Conservation (phyloP, 2,113 vertebrate species). For the Brienomyrus longianalis region DNA sequence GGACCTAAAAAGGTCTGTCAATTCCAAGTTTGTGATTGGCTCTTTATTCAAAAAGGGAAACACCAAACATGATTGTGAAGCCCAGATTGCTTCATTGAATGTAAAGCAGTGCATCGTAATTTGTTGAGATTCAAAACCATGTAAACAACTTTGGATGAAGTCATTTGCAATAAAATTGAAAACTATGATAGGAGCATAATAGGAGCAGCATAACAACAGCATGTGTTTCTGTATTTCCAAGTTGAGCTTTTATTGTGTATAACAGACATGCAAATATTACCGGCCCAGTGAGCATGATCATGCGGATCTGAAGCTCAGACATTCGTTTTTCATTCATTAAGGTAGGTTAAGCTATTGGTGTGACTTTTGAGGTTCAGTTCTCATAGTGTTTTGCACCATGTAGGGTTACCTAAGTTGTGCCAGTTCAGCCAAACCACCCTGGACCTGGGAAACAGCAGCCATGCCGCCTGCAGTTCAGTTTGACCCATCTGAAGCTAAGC, state of each 20-base stretch:
- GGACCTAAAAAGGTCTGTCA: background rate
- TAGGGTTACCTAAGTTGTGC: background rate
- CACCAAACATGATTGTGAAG: background rate
- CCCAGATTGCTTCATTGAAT: background rate
- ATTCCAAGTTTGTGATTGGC: background rate
- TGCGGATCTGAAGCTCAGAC: background rate
- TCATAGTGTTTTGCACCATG: background rate
- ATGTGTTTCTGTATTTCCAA: background rate
- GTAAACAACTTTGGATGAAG: background rate
- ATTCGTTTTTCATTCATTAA: background rate
- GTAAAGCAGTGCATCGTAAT: background rate
- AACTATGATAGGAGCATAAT: background rate
- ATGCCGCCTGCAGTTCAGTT: background rate
- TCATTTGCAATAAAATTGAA: background rate
- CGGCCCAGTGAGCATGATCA: background rate
- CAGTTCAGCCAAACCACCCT: background rate
- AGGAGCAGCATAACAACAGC: background rate
- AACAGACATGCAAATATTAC: background rate
- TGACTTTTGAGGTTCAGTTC: background rate
- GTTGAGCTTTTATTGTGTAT: background rate
- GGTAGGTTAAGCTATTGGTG: background rate
- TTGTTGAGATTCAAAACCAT: background rate
- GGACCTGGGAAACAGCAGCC: background rate
- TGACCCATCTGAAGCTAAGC: background rate
- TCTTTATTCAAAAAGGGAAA: background rate